These are phyloP conservation scores for Cryptoprocta ferox DNA, from an alignment of 2,797 vertebrate genomes.

Conservation along the genomic window DNA sequence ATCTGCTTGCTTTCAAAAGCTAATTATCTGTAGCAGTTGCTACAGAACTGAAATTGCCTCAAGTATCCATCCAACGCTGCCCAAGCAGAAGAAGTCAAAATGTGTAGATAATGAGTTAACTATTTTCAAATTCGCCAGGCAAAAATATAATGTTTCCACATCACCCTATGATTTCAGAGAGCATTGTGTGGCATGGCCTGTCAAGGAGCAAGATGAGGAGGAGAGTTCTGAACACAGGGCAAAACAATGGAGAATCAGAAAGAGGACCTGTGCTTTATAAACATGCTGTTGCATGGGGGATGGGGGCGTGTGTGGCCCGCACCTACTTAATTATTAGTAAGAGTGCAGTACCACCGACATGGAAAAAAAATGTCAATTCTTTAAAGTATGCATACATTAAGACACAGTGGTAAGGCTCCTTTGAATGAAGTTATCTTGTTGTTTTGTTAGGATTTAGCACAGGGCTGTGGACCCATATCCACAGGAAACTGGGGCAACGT, in stretches of 20 bases:
- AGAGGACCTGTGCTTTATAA: no score
- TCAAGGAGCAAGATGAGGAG: not conserved
- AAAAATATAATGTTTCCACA: slow-evolving; percentile 29
- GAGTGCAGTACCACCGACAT: not conserved
- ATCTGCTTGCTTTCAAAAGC: not conserved
- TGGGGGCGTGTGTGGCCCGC: no score
- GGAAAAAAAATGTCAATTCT: not conserved
- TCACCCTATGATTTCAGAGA: not conserved
- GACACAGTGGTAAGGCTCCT: not conserved
- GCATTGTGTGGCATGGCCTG: not conserved
- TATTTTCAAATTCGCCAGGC: not conserved
- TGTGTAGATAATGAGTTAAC: not conserved
- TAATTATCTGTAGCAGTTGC: not conserved
- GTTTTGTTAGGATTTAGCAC: not conserved
- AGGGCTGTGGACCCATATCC: no score
- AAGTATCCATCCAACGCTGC: not conserved
- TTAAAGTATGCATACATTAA: not conserved
- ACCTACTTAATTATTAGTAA: not conserved
- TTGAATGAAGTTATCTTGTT: not conserved
- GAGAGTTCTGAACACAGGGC: not conserved
- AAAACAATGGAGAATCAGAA: not conserved
- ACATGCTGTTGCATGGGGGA: not conserved
- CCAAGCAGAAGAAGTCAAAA: not conserved
- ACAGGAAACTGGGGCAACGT: not conserved
- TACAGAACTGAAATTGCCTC: not conserved